Conservation (phyloP, 2,888 invertebrate species). For the Dione juno region DNA sequence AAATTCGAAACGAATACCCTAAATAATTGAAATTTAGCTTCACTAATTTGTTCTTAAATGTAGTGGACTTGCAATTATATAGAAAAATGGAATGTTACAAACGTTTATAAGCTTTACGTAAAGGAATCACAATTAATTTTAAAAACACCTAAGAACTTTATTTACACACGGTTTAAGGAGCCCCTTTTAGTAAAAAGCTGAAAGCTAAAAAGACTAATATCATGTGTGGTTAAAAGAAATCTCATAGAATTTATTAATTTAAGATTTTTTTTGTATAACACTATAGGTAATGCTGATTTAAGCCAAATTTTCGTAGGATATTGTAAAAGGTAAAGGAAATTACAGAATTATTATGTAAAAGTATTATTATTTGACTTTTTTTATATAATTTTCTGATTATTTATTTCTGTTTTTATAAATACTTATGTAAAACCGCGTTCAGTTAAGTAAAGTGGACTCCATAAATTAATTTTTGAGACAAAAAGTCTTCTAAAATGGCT, state of each 20-base stretch:
- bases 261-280: no score
- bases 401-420: no score
- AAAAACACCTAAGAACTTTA: constrained; percentile 29
- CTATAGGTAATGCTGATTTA: no score
- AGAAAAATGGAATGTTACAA: constrained; percentile 28
- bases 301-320: no score
- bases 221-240: neutral
- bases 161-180: constrained; percentile 30
- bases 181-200: neutral
- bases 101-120: constrained; percentile 2
- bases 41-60: constrained; percentile 41
- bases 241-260: no score
- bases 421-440: neutral
- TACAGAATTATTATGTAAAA: no score
- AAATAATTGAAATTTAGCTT: constrained; percentile 51
- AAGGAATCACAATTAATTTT: constrained; percentile 34
- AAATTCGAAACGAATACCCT: constrained; percentile 78
- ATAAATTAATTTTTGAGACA: constrained; percentile 13
- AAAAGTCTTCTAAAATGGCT: constrained; percentile 16
- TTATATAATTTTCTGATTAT: neutral
- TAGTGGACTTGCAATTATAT: constrained; percentile 44
- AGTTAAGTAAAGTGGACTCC: constrained; percentile 13
- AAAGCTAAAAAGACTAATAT: neutral
- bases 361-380: neutral
- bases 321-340: no score